These are phyloP conservation scores for Zaprionus capensis DNA, from an alignment of 1,140 invertebrate genomes.

Conservation along the genomic window DNA sequence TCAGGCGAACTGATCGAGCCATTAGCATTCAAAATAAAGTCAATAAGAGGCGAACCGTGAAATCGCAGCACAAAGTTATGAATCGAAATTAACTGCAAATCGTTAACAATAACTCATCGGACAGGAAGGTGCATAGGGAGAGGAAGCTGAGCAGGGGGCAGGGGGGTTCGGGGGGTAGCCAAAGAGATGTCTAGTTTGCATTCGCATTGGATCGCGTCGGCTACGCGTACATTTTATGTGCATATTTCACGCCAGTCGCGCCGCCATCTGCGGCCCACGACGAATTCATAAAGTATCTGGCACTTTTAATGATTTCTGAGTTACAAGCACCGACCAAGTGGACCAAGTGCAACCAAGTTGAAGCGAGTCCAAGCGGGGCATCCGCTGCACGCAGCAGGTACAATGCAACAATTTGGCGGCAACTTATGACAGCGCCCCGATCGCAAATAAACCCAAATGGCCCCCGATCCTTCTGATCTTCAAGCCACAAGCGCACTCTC, in stretches of 20 bases:
- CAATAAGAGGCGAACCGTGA: conserved; percentile 58
- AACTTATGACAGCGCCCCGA: conserved; percentile 74
- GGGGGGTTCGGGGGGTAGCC: not conserved
- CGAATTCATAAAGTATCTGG: conserved; percentile 81
- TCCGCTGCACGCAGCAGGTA: conserved; percentile 70
- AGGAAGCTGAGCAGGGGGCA: not conserved
- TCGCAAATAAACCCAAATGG: conserved; percentile 76
- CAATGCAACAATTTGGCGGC: conserved; percentile 82
- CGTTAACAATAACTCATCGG: conserved; percentile 76
- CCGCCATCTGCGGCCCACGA: conserved; percentile 61
- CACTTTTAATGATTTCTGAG: conserved; percentile 81
- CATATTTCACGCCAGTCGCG: conserved; percentile 67
- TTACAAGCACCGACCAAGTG: conserved; percentile 56
- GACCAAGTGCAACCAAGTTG: not conserved
- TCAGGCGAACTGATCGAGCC: conserved; percentile 57
- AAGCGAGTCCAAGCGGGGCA: conserved; percentile 37
- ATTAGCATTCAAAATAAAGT: conserved; percentile 75
- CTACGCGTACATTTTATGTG: conserved; percentile 63
- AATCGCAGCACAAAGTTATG: conserved; percentile 59
- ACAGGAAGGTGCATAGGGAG: conserved; percentile 10
- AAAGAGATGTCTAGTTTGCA: conserved; percentile 55
- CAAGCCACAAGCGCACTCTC: not conserved
- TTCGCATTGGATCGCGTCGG: conserved; percentile 18
- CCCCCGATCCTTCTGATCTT: conserved; percentile 10
- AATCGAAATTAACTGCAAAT: conserved; percentile 73